Conservation (phyloP, 1,140 invertebrate genomes). For the Stegodyphus mimosarum region DNA sequence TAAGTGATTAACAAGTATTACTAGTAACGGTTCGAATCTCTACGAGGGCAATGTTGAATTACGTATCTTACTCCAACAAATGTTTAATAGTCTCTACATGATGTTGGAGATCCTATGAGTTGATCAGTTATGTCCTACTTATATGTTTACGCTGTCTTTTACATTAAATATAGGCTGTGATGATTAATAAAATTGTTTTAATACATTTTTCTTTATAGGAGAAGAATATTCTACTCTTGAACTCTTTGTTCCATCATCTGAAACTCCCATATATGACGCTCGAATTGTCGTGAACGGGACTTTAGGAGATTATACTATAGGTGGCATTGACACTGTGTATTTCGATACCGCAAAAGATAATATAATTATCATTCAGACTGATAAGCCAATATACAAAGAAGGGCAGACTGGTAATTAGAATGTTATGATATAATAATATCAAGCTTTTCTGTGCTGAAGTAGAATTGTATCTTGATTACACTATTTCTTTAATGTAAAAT, state of each 20-base stretch:
- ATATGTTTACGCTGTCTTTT: neutral
- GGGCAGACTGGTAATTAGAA: conserved; percentile 68
- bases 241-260: conserved; percentile 66
- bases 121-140: neutral
- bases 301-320: conserved; percentile 70
- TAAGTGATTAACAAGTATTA: too few species aligned
- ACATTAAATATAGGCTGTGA: neutral
- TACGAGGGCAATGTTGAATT: too few species aligned
- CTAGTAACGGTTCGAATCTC: too few species aligned
- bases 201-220: conserved; percentile 55
- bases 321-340: conserved; percentile 67
- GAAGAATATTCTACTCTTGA: conserved; percentile 67
- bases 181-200: neutral
- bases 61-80: too few species aligned
- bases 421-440: too few species aligned
- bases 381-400: conserved; percentile 76
- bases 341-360: conserved; percentile 68
- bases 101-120: too few species aligned
- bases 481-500: too few species aligned
- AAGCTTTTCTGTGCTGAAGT: too few species aligned
- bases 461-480: too few species aligned
- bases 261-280: conserved; percentile 69
- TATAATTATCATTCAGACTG: conserved; percentile 69
- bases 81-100: too few species aligned
- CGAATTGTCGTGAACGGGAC: conserved; percentile 71